Evolutionary conservation across 2,113 vertebrate genomes (phyloP).

Genomic region (Myrmecobius fasciatus): DNA sequence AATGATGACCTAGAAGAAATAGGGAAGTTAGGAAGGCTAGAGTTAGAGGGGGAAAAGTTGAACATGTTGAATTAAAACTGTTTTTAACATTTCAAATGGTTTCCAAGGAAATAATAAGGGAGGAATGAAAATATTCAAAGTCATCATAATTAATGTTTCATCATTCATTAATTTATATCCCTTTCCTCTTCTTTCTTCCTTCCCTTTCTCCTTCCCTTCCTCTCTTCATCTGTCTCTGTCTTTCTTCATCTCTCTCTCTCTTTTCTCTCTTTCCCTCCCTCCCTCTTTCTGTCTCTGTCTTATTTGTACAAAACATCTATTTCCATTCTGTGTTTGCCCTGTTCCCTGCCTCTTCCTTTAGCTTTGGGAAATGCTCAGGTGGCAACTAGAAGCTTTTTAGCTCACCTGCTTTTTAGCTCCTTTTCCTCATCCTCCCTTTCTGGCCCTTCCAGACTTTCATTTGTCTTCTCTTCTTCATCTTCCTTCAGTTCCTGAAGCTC

Average conservation of each 20-base stretch:
- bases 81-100: no score
- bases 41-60: no score
- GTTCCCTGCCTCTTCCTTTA: slow-evolving; percentile 12
- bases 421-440: slow-evolving; percentile 82
- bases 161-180: no score
- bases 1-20: no score
- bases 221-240: background rate
- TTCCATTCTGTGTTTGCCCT: background rate
- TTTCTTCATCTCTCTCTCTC: background rate
- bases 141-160: no score
- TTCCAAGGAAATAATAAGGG: no score
- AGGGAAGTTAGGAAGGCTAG: no score
- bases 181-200: no score
- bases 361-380: background rate
- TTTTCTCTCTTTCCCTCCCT: background rate
- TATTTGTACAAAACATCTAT: background rate
- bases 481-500: slow-evolving; percentile 85
- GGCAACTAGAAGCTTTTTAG: background rate
- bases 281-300: background rate
- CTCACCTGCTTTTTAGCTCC: slow-evolving; percentile 84
- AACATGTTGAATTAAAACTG: no score
- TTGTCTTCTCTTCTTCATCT: slow-evolving; percentile 84
- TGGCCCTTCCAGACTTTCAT: slow-evolving; percentile 79
- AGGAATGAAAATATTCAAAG: no score
- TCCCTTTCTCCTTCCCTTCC: background rate